These are phyloP conservation scores for Stictocephala bisonia DNA, from an alignment of 2,888 invertebrate genomes.

Conservation along the genomic window DNA sequence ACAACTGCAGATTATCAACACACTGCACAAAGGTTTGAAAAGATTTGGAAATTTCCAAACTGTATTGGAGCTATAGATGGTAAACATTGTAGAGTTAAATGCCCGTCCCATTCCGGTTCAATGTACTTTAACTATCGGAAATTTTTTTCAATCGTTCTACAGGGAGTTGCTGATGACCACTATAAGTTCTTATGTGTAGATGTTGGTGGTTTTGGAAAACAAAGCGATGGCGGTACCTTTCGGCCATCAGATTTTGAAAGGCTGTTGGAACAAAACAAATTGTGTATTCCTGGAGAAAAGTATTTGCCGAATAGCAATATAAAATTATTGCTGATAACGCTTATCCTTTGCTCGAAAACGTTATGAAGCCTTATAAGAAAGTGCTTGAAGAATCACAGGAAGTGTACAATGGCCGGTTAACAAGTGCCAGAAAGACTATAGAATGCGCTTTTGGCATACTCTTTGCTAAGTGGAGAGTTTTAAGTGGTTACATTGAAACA, in stretches of 20 bases:
- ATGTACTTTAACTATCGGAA: slow-evolving; percentile 45
- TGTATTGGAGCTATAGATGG: too few species aligned
- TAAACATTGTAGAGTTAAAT: too few species aligned
- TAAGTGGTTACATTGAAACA: slow-evolving; percentile 1
- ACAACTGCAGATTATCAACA: too few species aligned
- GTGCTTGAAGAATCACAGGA: neutral
- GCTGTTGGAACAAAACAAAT: slow-evolving; percentile 33
- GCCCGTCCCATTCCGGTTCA: slow-evolving; percentile 34
- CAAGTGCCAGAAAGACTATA: neutral
- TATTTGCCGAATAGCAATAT: slow-evolving; percentile 26
- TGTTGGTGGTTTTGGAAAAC: slow-evolving; percentile 43
- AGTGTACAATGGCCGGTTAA: neutral
- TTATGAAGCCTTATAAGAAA: slow-evolving; percentile 19
- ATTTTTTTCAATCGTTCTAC: slow-evolving; percentile 36
- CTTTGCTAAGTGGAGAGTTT: neutral
- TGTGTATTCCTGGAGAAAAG: neutral
- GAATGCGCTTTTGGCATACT: neutral
- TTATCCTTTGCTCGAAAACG: slow-evolving; percentile 7
- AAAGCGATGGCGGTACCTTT: slow-evolving; percentile 34
- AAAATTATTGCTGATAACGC: slow-evolving; percentile 24
- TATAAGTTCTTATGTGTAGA: slow-evolving; percentile 40
- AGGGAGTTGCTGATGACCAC: slow-evolving; percentile 46
- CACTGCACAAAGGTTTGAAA: too few species aligned
- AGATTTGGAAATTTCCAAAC: too few species aligned
- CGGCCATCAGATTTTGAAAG: slow-evolving; percentile 6